Percentiles rank a stretch among this genome's conserved stretches.
Conservation (phyloP, 2,113 vertebrate species). For the Stigmatopora argus region DNA sequence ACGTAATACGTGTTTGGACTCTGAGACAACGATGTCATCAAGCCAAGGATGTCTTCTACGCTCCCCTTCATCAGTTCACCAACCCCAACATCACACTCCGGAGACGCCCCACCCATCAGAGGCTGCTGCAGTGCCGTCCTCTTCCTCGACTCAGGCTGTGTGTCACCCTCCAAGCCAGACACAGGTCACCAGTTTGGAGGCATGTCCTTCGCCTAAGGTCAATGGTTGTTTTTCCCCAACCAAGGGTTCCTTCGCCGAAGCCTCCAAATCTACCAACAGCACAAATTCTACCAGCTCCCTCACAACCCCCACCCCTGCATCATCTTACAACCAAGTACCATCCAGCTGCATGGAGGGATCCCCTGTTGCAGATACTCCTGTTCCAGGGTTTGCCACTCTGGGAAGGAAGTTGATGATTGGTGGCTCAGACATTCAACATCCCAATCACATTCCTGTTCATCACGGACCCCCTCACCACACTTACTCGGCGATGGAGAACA, state of each 20-base stretch:
- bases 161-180: conserved; percentile 34
- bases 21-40: conserved; percentile 9
- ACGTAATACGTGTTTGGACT: conserved; percentile 15
- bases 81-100: conserved; percentile 2
- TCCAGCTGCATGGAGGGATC: conserved; percentile 63
- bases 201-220: conserved; percentile 19
- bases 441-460: conserved; percentile 28
- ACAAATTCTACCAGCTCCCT: conserved; percentile 21
- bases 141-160: conserved; percentile 12
- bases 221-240: conserved; percentile 32
- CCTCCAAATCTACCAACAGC: conserved; percentile 25
- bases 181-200: conserved; percentile 7
- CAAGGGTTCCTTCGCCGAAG: conserved; percentile 24
- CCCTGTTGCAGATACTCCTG: conserved; percentile 63
- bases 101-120: conserved; percentile 27
- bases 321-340: conserved; percentile 46
- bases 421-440: conserved; percentile 43
- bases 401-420: conserved; percentile 69
- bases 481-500: conserved; percentile 41
- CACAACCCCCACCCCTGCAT: conserved; percentile 38
- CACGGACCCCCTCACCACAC: conserved; percentile 43
- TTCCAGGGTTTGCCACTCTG: conserved; percentile 72
- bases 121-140: conserved; percentile 20
- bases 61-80: conserved; percentile 19
- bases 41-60: conserved; percentile 37